Conservation (phyloP, 2,888 invertebrate genomes). For the Erebia ligea region DNA sequence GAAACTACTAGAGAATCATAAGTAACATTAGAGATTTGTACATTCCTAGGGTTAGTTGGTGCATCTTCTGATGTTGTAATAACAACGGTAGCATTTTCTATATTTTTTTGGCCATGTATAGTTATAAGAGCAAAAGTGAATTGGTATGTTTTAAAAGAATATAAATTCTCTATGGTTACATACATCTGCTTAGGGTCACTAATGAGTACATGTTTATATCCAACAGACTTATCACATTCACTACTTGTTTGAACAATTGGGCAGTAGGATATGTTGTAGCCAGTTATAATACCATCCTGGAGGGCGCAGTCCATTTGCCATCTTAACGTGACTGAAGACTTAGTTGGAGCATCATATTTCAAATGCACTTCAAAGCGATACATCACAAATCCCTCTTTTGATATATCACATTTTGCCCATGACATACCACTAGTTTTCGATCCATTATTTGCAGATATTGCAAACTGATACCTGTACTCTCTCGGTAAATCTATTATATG, state of each 20-base stretch:
- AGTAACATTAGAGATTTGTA: conserved; percentile 83
- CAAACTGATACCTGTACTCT: conserved; percentile 88
- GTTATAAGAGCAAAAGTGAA: conserved; percentile 86
- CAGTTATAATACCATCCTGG: conserved; percentile 85
- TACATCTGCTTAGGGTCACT: conserved; percentile 74
- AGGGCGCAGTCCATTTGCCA: conserved; percentile 92
- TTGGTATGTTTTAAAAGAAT: conserved; percentile 90
- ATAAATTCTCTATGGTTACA: conserved; percentile 84
- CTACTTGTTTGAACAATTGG: conserved; percentile 80
- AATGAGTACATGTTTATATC: conserved; percentile 64
- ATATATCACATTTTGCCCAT: conserved; percentile 89
- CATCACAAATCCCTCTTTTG: conserved; percentile 79
- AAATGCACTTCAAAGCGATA: conserved; percentile 75
- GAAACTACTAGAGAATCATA: conserved; percentile 85
- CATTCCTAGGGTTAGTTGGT: conserved; percentile 82
- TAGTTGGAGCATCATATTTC: conserved; percentile 64
- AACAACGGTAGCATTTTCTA: conserved; percentile 81
- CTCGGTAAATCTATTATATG: conserved; percentile 84
- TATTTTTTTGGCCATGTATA: conserved; percentile 64
- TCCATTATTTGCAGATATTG: conserved; percentile 90
- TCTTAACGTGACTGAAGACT: conserved; percentile 78
- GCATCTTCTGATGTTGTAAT: conserved; percentile 89
- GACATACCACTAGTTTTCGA: conserved; percentile 91
- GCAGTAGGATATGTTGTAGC: conserved; percentile 90
- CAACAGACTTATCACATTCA: conserved; percentile 79